phyloP scores from a whole-genome alignment of 1,140 invertebrate genomes.

The Aphelenchoides avenae region DNA sequence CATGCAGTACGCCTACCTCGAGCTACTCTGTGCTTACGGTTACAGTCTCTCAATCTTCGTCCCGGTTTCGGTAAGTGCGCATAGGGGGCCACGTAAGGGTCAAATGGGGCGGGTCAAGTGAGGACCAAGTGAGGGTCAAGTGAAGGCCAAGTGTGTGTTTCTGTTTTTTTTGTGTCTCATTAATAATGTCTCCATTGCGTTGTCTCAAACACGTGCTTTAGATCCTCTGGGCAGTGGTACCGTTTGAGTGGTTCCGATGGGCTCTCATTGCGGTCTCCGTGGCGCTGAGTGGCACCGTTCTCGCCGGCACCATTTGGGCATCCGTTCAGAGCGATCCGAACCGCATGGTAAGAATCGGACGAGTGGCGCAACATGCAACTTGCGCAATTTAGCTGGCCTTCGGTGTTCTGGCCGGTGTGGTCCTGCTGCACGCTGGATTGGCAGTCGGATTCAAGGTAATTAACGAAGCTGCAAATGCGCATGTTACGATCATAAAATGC shows the following conservation, averaged over 20 bases:
- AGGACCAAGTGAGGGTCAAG: not conserved
- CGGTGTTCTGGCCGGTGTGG: constrained; percentile 32
- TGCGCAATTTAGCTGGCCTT: constrained; percentile 21
- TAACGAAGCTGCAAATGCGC: not conserved
- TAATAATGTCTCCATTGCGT: constrained; percentile 3
- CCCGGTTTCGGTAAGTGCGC: constrained; percentile 71
- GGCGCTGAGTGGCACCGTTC: constrained; percentile 73
- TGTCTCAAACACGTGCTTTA: constrained; percentile 45
- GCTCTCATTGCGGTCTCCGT: constrained; percentile 74
- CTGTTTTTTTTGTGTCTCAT: not conserved
- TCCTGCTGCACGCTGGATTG: constrained; percentile 28
- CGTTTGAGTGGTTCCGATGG: constrained; percentile 78
- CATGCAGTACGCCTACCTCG: constrained; percentile 69
- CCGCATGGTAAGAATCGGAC: constrained; percentile 37
- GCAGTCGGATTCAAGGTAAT: constrained; percentile 38
- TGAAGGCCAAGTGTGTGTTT: not conserved
- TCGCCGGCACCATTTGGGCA: constrained; percentile 75
- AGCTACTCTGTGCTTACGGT: constrained; percentile 83
- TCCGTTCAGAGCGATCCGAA: constrained; percentile 67
- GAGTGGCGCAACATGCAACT: not conserved
- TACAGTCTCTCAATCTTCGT: constrained; percentile 89
- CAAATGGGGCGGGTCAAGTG: not conserved
- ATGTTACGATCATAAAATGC: not conserved
- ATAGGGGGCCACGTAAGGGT: not conserved
- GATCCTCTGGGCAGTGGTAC: constrained; percentile 82